Percentiles rank a stretch among this genome's conserved stretches.
Conservation (phyloP, 2,797 vertebrate genomes). For the Urosaurus nigricauda region DNA sequence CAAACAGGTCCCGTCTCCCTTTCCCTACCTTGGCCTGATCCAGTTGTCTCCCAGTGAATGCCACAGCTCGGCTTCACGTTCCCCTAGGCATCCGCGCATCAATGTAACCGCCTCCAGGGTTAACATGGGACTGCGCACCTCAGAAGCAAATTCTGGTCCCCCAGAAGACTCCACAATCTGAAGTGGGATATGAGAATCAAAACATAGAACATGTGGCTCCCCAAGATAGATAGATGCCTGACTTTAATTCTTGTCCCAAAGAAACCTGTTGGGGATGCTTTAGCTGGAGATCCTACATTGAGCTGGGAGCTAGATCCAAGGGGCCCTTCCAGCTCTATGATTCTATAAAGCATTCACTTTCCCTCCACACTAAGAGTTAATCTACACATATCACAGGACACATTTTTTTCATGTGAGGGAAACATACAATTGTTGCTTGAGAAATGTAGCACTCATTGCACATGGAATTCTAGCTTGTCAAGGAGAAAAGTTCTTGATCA, state of each 20-base stretch:
- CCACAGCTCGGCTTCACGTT: slow-evolving; percentile 85
- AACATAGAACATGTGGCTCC: not conserved
- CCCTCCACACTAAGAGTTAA: not conserved
- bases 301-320: too few species aligned
- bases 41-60: slow-evolving; percentile 86
- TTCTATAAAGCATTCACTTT: not conserved
- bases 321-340: too few species aligned
- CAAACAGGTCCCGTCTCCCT: not conserved
- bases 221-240: not conserved
- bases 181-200: slow-evolving; percentile 18
- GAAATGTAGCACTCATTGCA: not conserved
- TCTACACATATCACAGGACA: not conserved
- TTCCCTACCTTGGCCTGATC: slow-evolving; percentile 72
- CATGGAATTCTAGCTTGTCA: not conserved
- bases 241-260: not conserved
- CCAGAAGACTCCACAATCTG: slow-evolving; percentile 40
- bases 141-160: slow-evolving; percentile 35
- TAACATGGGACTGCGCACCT: slow-evolving; percentile 80
- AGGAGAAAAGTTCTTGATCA: not conserved
- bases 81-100: slow-evolving; percentile 80
- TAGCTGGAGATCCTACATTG: too few species aligned
- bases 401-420: not conserved
- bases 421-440: not conserved
- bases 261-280: not conserved
- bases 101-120: slow-evolving; percentile 85